These are phyloP conservation scores for Frieseomelitta varia DNA, from an alignment of 1,140 invertebrate species.

Conservation along the genomic window DNA sequence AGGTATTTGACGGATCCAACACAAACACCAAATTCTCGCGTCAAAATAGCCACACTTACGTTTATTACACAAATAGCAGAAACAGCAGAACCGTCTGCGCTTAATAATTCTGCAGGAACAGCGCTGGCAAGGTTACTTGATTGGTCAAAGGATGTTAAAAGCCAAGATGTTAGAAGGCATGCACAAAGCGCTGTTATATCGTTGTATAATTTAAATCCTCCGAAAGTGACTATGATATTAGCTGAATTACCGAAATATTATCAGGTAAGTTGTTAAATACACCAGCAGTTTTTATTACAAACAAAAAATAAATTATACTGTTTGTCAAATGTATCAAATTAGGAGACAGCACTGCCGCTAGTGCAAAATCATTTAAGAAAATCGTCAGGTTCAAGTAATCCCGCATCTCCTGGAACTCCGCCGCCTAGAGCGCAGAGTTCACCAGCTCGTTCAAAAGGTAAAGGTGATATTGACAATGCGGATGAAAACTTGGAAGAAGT, in stretches of 20 bases:
- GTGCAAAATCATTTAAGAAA: conserved; percentile 91
- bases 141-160: conserved; percentile 87
- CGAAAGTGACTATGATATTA: conserved; percentile 92
- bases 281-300: no score
- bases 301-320: no score
- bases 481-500: conserved; percentile 92
- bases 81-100: conserved; percentile 80
- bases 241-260: conserved; percentile 91
- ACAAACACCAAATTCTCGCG: conserved; percentile 94
- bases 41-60: conserved; percentile 89
- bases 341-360: conserved; percentile 91
- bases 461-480: conserved; percentile 76
- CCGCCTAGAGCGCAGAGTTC: conserved; percentile 77
- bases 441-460: conserved; percentile 73
- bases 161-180: conserved; percentile 89
- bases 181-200: conserved; percentile 91
- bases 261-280: conserved; percentile 78
- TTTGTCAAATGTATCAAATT: not conserved
- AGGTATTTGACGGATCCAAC: conserved; percentile 94
- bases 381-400: conserved; percentile 83
- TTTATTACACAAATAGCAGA: conserved; percentile 89
- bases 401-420: conserved; percentile 81
- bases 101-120: conserved; percentile 82
- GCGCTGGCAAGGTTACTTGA: conserved; percentile 87
- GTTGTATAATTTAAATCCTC: conserved; percentile 94